These are phyloP conservation scores for Hydriomena furcata DNA, from an alignment of 2,888 invertebrate genomes.

Conservation along the genomic window DNA sequence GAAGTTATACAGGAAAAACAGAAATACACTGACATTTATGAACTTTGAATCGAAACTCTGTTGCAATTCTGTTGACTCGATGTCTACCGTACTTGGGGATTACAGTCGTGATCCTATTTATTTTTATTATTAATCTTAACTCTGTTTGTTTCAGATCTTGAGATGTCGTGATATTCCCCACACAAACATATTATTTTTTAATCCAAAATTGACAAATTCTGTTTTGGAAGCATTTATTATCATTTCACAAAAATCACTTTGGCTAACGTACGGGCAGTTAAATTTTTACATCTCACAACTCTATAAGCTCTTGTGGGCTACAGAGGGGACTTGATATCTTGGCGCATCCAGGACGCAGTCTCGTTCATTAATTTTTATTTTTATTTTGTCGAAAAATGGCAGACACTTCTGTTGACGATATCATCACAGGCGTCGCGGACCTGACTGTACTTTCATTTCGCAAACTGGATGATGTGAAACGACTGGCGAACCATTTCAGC, in stretches of 20 bases:
- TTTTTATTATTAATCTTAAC: not conserved
- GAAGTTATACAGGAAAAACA: too few relatives aligned
- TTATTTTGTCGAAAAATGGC: too few relatives aligned
- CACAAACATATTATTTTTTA: conserved; percentile 55
- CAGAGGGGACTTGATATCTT: conserved; percentile 45
- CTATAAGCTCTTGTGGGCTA: conserved; percentile 40
- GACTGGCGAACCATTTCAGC: conserved; percentile 65
- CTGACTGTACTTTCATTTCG: conserved; percentile 69
- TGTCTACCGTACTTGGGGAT: too few relatives aligned
- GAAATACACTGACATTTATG: too few relatives aligned
- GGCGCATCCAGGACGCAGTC: conserved; percentile 36
- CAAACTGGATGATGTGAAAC: conserved; percentile 67
- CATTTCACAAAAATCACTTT: conserved; percentile 39
- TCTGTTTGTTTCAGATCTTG: conserved; percentile 71
- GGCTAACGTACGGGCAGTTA: conserved; percentile 55
- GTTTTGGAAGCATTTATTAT: conserved; percentile 35
- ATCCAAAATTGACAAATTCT: conserved; percentile 46
- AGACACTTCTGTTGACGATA: conserved; percentile 43
- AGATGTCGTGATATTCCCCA: conserved; percentile 73
- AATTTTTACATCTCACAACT: conserved; percentile 37
- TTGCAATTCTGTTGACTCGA: too few relatives aligned
- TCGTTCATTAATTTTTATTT: conserved; percentile 20
- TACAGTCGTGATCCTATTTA: too few relatives aligned
- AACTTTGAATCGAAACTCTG: too few relatives aligned
- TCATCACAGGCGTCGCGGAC: conserved; percentile 54